Percentiles rank a stretch among this genome's conserved stretches.
Evolutionary conservation across 2,113 vertebrate genomes (phyloP).

Genomic region (Cardinalis cardinalis): DNA sequence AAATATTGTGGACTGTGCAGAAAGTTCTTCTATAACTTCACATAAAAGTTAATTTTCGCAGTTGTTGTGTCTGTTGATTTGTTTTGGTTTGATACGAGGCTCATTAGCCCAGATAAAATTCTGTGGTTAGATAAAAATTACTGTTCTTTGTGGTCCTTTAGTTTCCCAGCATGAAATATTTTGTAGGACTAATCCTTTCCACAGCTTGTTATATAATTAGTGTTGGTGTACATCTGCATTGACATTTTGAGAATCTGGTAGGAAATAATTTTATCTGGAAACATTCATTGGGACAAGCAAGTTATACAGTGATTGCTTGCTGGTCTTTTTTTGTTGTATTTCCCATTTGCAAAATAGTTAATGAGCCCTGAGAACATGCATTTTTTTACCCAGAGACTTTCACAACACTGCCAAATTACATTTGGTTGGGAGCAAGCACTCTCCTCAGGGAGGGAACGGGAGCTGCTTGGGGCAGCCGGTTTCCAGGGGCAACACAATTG

Average conservation of each 20-base stretch:
- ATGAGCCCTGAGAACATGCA: neutral
- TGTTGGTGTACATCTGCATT: neutral
- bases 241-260: neutral
- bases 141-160: neutral
- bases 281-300: neutral
- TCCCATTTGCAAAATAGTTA: neutral
- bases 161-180: neutral
- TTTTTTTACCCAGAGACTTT: neutral
- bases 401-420: neutral
- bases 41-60: neutral
- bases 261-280: neutral
- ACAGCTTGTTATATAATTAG: neutral
- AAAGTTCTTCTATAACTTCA: neutral
- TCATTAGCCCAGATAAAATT: neutral
- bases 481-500: neutral
- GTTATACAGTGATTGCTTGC: neutral
- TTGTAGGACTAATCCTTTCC: neutral
- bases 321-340: neutral
- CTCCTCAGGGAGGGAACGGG: neutral
- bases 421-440: neutral
- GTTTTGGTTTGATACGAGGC: neutral
- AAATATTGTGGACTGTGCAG: neutral
- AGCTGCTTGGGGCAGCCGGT: neutral
- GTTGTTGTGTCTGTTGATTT: neutral
- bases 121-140: conserved; percentile 15